Evolutionary conservation across 2,888 invertebrate genomes (phyloP).

Genomic region (Eupithecia centaureata): DNA sequence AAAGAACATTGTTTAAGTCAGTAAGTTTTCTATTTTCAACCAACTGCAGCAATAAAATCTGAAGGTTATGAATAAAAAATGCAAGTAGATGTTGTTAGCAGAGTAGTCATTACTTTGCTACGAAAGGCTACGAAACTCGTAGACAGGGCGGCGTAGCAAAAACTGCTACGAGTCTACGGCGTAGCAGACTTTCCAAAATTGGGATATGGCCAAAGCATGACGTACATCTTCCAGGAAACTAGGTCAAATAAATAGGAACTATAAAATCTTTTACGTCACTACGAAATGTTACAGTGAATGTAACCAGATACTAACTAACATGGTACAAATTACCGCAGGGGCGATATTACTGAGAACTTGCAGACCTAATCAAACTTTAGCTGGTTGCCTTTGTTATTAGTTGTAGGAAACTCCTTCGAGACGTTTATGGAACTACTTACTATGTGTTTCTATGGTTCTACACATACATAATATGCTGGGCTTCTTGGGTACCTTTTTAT

Average conservation of each 20-base stretch:
- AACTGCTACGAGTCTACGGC: constrained; percentile 42
- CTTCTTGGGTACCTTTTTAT: background rate
- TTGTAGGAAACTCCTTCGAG: background rate
- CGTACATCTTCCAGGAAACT: constrained; percentile 67
- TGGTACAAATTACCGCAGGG: constrained; percentile 4
- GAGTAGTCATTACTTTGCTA: constrained; percentile 26
- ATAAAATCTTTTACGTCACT: constrained; percentile 48
- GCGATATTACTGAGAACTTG: background rate
- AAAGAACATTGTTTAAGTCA: background rate
- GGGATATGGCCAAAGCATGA: constrained; percentile 72
- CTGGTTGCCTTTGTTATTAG: constrained; percentile 14
- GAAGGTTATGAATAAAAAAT: background rate
- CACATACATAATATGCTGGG: background rate
- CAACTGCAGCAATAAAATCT: constrained; percentile 12
- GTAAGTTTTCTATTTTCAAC: background rate
- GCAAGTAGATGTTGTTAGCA: background rate
- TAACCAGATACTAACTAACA: constrained; percentile 9
- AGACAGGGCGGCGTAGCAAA: constrained; percentile 40
- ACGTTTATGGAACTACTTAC: background rate
- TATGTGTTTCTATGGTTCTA: background rate
- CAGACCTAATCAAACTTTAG: constrained; percentile 12
- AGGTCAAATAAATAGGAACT: constrained; percentile 69
- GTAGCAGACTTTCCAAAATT: constrained; percentile 62
- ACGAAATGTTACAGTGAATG: constrained; percentile 36
- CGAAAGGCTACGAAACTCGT: constrained; percentile 41